Evolutionary conservation across 2,888 invertebrate genomes (phyloP), one percentile per base, ranked within the genome.

Genomic region (Hypomecis atomaria): DNA sequence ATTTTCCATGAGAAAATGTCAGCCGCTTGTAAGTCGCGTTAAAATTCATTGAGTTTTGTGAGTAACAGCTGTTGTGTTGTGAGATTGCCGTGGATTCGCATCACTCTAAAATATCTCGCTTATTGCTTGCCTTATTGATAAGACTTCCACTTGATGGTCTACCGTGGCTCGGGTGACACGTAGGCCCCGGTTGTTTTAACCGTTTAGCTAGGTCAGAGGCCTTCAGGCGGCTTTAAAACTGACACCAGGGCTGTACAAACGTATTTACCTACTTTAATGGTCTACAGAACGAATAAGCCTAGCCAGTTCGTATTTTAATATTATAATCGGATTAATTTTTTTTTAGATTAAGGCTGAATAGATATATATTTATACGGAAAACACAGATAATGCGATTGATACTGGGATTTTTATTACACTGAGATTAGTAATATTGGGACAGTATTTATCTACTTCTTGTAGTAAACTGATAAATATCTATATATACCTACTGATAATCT

Each of bases 61-160:
- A 61, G 11, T 61, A 61, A 61, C 55, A 37, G 33, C 6, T 10
- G 48, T 54, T 37, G 48, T 60, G 40, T 43, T 61, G 54, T 55
- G 54, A 5, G 9, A 43, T 48, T 60, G 50, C 8, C 9, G 37
- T 45, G 52, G 10, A 23, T 4, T 37, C 37, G 11, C n/a, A 34
- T 47, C 33, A 47, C 45, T 45, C 4, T 6, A 45, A 45, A 45
- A 45, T 6, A 13, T 23, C 5, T 45, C 45, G 23, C 45, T 45
- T 45, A 8, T 45, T 45, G 45, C 23, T 8, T 13, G 45, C 45
- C 13, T 4, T 6, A 8, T 23, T 6, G 45, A 7, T 11, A 23
- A 23, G 1, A 11, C 7, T 13, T 13, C 13, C 2, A 6, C 11
- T 23, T 4, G 5, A 2, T 23, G 23, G 23, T 1, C 23, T 23